Conservation (phyloP, 2,113 vertebrate species). For the Nothoprocta pentlandii region DNA sequence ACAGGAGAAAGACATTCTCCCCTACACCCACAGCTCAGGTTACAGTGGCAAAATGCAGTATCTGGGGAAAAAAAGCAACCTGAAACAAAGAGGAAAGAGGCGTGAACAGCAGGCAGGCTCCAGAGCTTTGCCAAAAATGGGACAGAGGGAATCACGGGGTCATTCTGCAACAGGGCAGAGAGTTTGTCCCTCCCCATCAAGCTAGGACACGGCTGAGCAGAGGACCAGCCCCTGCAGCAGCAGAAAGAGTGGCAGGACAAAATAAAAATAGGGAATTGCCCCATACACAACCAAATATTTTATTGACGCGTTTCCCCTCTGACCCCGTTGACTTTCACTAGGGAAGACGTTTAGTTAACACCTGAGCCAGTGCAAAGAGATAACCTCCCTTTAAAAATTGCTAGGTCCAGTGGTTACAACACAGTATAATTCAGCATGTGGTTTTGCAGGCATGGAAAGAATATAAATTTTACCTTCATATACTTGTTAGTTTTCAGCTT, state of each 20-base stretch:
- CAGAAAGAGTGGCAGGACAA: background rate
- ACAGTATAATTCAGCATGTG: background rate
- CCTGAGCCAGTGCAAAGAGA: background rate
- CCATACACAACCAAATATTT: background rate
- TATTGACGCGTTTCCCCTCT: background rate
- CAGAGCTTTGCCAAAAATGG: background rate
- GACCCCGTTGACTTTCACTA: background rate
- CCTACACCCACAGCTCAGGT: background rate
- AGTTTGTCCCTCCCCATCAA: background rate
- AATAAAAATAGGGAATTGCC: background rate
- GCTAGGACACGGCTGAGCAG: background rate
- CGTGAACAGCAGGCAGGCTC: background rate
- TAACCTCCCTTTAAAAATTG: background rate
- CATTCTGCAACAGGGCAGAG: background rate
- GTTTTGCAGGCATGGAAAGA: background rate
- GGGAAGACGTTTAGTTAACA: background rate
- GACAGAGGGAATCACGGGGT: background rate
- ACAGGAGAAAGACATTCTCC: background rate
- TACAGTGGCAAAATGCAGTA: background rate
- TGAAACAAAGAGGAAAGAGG: background rate
- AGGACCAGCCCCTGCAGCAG: background rate
- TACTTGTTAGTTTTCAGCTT: constrained; percentile 82
- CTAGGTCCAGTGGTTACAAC: background rate
- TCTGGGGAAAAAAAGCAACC: background rate
- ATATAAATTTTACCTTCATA: constrained; percentile 79